Percentiles rank a stretch among this genome's conserved stretches.
Conservation (phyloP, 2,113 vertebrate species). For the Zeus faber region DNA sequence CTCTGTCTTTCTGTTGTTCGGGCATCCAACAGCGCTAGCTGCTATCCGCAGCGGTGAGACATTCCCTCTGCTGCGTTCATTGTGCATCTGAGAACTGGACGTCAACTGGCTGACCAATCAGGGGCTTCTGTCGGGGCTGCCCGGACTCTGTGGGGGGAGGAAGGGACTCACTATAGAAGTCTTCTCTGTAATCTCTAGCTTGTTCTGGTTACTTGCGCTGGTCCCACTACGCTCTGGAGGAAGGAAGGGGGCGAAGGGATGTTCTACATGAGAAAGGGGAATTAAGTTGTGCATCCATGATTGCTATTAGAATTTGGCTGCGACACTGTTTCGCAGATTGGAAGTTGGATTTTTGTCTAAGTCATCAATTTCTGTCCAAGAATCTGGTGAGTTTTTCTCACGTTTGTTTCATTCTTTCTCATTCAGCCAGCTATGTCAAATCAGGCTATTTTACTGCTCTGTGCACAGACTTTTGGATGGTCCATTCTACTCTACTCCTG, state of each 20-base stretch:
- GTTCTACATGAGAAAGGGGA: conserved; percentile 8
- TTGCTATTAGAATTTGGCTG: background rate
- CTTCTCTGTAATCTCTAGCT: conserved; percentile 58
- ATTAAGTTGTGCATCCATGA: conserved; percentile 15
- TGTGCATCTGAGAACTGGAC: conserved; percentile 54
- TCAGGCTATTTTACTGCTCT: too few relatives aligned
- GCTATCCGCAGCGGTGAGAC: conserved; percentile 68
- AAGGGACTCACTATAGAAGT: conserved; percentile 53
- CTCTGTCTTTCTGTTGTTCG: conserved; percentile 54
- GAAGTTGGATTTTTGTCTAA: conserved; percentile 30
- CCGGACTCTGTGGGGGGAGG: conserved; percentile 51
- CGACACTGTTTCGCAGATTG: conserved; percentile 26
- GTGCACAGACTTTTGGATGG: too few relatives aligned
- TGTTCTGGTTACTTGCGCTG: conserved; percentile 52
- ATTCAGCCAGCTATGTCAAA: too few relatives aligned
- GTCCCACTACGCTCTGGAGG: conserved; percentile 16
- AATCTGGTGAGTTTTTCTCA: conserved; percentile 68
- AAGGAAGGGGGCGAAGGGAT: background rate
- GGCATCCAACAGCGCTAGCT: conserved; percentile 59
- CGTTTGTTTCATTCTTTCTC: too few relatives aligned
- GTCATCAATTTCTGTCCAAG: too few relatives aligned
- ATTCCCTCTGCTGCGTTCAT: conserved; percentile 68
- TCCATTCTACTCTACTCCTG: too few relatives aligned
- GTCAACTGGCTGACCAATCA: conserved; percentile 56
- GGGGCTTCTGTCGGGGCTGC: conserved; percentile 46